Conservation (phyloP, 1,140 invertebrate genomes). For the Popillia japonica region DNA sequence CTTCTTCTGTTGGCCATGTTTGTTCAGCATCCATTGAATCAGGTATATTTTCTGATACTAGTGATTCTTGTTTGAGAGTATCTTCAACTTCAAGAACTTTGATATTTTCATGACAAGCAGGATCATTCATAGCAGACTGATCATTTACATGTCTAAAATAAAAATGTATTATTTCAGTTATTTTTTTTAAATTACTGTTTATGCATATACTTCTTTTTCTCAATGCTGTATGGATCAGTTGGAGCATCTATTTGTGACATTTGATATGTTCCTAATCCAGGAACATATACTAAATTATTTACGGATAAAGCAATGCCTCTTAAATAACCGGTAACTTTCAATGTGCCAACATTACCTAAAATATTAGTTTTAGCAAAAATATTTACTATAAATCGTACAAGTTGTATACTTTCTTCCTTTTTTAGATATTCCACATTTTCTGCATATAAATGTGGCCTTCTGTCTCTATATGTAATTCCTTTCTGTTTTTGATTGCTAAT, state of each 20-base stretch:
- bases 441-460: slow-evolving; percentile 80
- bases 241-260: slow-evolving; percentile 81
- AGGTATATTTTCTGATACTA: slow-evolving; percentile 81
- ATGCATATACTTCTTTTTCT: slow-evolving; percentile 60
- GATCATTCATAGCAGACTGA: not conserved
- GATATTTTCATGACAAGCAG: slow-evolving; percentile 46
- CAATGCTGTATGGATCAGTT: slow-evolving; percentile 79
- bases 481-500: slow-evolving; percentile 85
- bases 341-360: slow-evolving; percentile 67
- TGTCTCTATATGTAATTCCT: slow-evolving; percentile 76
- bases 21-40: slow-evolving; percentile 96
- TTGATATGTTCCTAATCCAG: slow-evolving; percentile 92
- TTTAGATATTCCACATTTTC: slow-evolving; percentile 79
- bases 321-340: slow-evolving; percentile 88
- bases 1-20: slow-evolving; percentile 94
- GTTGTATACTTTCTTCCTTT: slow-evolving; percentile 61
- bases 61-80: slow-evolving; percentile 75
- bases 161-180: not conserved
- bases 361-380: slow-evolving; percentile 27
- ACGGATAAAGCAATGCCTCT: slow-evolving; percentile 82
- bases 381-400: not conserved
- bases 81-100: slow-evolving; percentile 73
- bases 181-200: not conserved
- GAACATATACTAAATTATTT: slow-evolving; percentile 88
- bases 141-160: not conserved